Evolutionary conservation across 2,113 vertebrate genomes (phyloP).

Genomic region (Corythoichthys intestinalis): DNA sequence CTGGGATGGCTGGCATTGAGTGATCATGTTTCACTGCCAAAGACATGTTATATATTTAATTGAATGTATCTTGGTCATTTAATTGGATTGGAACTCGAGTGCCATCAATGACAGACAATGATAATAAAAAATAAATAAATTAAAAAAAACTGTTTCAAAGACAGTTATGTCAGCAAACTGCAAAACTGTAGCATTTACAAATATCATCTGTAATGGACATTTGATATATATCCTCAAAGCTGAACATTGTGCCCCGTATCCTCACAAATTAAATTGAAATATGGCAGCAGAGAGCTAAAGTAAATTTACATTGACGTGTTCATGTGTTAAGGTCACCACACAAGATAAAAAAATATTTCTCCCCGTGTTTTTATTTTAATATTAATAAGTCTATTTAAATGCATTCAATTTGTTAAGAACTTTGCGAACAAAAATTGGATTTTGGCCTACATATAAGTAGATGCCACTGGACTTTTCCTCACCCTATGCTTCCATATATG

Average conservation of each 20-base stretch:
- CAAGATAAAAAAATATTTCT: neutral
- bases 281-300: neutral
- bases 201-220: neutral
- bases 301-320: neutral
- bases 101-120: neutral
- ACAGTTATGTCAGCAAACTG: neutral
- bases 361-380: neutral
- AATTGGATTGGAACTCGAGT: neutral
- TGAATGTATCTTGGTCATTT: neutral
- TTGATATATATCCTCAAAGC: neutral
- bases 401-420: conserved; percentile 7
- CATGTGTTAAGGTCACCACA: conserved; percentile 1
- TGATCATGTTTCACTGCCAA: too few relatives aligned
- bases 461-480: conserved; percentile 6
- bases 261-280: neutral
- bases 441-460: neutral
- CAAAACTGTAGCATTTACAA: neutral
- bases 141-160: neutral
- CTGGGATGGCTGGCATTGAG: too few relatives aligned
- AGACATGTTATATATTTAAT: too few relatives aligned
- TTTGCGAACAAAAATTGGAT: conserved; percentile 3
- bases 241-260: neutral
- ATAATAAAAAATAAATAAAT: neutral
- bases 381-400: conserved; percentile 13
- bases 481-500: conserved; percentile 29